Evolutionary conservation across 2,797 vertebrate species (phyloP).

Genomic region (Tokudaia muenninki): DNA sequence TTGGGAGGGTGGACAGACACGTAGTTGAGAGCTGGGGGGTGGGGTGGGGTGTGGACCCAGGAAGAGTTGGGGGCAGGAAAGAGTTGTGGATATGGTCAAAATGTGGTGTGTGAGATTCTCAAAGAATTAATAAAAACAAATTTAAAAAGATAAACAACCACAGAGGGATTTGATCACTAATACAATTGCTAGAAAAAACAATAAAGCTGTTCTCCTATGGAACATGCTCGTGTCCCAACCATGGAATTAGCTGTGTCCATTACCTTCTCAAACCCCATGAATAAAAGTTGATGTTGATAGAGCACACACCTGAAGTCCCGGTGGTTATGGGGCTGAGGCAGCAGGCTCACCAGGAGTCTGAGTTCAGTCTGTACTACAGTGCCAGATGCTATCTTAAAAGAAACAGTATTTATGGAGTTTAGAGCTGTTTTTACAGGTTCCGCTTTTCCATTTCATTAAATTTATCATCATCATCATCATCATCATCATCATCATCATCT

Average conservation of each 20-base stretch:
- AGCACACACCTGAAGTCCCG: not conserved
- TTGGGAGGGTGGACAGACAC: no score
- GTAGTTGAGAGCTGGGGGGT: no score
- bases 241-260: conserved; percentile 57
- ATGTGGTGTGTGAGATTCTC: not conserved
- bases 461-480: not conserved
- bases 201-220: conserved; percentile 51
- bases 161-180: not conserved
- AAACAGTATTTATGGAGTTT: conserved; percentile 8
- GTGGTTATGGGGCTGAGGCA: not conserved
- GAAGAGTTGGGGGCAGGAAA: not conserved
- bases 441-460: conserved; percentile 55
- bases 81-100: not conserved
- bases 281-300: conserved; percentile 4
- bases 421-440: conserved; percentile 54
- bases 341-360: not conserved
- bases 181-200: not conserved
- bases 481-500: not conserved
- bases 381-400: not conserved
- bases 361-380: not conserved
- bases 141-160: not conserved
- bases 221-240: conserved; percentile 37
- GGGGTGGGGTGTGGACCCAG: not conserved
- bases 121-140: not conserved
- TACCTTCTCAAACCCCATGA: conserved; percentile 33